Evolutionary conservation across 2,113 vertebrate genomes (phyloP).

Genomic region (Eonycteris spelaea): DNA sequence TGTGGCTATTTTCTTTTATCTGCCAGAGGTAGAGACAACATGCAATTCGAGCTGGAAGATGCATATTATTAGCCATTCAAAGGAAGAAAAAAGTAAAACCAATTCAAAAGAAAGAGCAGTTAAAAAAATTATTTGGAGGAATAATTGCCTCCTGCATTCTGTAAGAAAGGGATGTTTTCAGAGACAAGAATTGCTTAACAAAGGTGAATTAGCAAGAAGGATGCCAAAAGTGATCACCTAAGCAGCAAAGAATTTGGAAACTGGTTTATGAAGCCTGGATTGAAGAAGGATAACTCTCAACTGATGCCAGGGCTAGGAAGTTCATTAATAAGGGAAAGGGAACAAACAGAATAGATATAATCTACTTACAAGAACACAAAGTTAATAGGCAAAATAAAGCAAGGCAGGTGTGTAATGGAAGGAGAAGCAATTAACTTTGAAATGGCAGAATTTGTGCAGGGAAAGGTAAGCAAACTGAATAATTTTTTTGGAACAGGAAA

Average conservation of each 20-base stretch:
- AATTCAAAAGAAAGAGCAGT: constrained; percentile 30
- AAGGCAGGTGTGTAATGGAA: constrained; percentile 61
- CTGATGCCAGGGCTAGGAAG: constrained; percentile 51
- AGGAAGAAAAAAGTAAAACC: constrained; percentile 47
- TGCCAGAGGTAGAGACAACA: constrained; percentile 19
- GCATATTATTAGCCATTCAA: constrained; percentile 21
- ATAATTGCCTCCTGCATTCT: constrained; percentile 35
- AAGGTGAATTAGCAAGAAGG: constrained; percentile 62
- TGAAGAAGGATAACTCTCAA: constrained; percentile 59
- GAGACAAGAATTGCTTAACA: constrained; percentile 57
- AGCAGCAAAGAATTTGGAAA: constrained; percentile 67
- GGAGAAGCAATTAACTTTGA: constrained; percentile 66
- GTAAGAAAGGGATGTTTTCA: constrained; percentile 57
- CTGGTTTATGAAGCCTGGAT: constrained; percentile 15
- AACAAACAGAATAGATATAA: constrained; percentile 44
- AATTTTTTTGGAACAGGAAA: constrained; percentile 73
- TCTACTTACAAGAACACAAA: constrained; percentile 63
- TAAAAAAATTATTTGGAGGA: constrained; percentile 55
- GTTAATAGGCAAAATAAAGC: constrained; percentile 66
- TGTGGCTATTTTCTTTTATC: constrained; percentile 23
- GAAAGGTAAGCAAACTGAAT: constrained; percentile 57
- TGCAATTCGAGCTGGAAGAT: constrained; percentile 46
- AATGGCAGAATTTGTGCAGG: constrained; percentile 36
- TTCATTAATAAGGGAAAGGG: constrained; percentile 60
- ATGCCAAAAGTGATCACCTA: constrained; percentile 67